Evolutionary conservation across 1,140 invertebrate species (phyloP).

Genomic region (Matsumurasca onukii): DNA sequence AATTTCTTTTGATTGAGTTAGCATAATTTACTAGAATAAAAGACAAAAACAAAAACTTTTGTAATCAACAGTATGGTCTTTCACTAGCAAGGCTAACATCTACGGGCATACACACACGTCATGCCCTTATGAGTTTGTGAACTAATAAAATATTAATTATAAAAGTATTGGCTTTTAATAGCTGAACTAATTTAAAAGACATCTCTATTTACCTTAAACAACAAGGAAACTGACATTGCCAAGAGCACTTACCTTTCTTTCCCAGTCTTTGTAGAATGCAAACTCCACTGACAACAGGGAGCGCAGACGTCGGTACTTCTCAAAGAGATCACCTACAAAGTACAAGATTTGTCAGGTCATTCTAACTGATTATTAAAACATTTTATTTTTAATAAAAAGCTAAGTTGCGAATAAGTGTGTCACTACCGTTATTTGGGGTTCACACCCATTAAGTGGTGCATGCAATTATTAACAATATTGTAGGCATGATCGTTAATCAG

Average conservation of each 20-base stretch:
- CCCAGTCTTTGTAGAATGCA: slow-evolving; percentile 31
- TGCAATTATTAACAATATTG: background rate
- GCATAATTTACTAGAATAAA: too few relatives aligned
- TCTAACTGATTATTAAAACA: background rate
- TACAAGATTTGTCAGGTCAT: background rate
- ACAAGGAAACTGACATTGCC: too few relatives aligned
- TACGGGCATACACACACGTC: too few relatives aligned
- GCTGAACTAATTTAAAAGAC: too few relatives aligned
- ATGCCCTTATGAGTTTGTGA: too few relatives aligned
- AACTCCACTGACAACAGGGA: slow-evolving; percentile 39
- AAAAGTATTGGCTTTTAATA: too few relatives aligned
- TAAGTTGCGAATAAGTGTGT: background rate
- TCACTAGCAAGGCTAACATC: too few relatives aligned
- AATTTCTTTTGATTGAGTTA: too few relatives aligned
- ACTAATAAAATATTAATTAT: too few relatives aligned
- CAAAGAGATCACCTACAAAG: slow-evolving; percentile 46
- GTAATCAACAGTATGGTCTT: too few relatives aligned
- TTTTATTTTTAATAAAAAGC: background rate
- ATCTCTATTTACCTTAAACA: too few relatives aligned
- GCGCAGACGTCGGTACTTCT: slow-evolving; percentile 43
- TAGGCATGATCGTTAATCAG: background rate
- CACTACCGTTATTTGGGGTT: background rate
- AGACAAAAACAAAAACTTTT: too few relatives aligned
- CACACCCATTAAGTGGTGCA: background rate
- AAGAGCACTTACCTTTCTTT: slow-evolving; percentile 30